Conservation (phyloP, 2,113 vertebrate species). For the Bujurquina vittata region DNA sequence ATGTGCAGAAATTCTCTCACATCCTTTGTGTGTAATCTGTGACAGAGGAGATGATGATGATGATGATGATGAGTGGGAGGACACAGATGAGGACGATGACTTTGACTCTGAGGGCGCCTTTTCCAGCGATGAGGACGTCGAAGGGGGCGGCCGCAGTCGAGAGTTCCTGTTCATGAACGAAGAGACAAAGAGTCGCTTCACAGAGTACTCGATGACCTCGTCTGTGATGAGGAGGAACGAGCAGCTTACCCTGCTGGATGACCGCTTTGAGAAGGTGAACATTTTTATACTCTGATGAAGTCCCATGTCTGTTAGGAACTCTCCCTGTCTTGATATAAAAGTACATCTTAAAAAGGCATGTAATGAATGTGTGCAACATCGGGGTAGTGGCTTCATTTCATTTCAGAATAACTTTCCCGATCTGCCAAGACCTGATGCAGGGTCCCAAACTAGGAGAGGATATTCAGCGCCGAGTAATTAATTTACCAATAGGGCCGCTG, state of each 20-base stretch:
- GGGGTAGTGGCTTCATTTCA: no score
- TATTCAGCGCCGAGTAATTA: no score
- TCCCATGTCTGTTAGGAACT: background rate
- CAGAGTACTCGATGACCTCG: conserved; percentile 93
- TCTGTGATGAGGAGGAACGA: conserved; percentile 95
- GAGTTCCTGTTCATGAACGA: conserved; percentile 90
- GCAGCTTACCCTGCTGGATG: conserved; percentile 92
- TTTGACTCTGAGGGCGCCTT: conserved; percentile 80
- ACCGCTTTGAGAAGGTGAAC: conserved; percentile 94
- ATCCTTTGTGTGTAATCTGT: background rate
- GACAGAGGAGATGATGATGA: conserved; percentile 42
- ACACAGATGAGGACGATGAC: conserved; percentile 78
- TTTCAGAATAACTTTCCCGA: no score
- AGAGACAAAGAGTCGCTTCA: conserved; percentile 96
- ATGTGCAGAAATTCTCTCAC: background rate
- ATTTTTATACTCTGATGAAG: background rate
- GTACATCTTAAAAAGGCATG: background rate
- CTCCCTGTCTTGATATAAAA: background rate
- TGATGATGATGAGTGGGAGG: conserved; percentile 85
- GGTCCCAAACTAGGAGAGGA: no score
- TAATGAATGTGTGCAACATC: no score
- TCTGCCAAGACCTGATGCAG: no score
- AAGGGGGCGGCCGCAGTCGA: background rate
- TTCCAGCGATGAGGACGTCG: conserved; percentile 72
- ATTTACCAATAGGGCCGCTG: no score